Base-by-base conservation (phyloP, 1,140 invertebrate species). In the Diorhabda elongata region DNA sequence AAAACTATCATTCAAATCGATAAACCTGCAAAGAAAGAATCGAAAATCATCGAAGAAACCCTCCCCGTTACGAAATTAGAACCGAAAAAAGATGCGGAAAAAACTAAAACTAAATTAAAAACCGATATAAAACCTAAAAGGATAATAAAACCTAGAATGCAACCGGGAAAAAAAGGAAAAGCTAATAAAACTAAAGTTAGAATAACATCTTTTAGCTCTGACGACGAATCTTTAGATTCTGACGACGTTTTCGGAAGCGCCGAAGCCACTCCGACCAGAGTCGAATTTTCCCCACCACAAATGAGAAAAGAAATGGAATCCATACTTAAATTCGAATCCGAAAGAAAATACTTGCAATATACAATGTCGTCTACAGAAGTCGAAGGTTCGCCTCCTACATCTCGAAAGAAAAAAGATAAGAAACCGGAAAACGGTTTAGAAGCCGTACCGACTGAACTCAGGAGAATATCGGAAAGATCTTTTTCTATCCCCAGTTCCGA, bases 331-430 rank as follows among this genome's bases (percentile, higher is more conserved):
- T 84, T 87, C 42, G 88, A 90, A 75, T 88, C 88, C 64, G 88
- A 88, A 76, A 85, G 87, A 72, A 87, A 89, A 52, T 88, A 89
- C 73, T 80, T 88, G 67, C 88, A 88, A 8, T 88, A 89, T 77
- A 89, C 88, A 3, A 90, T 90, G 88, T 89, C 88, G 67, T 90
- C 88, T 0, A 90, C 88, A 3, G 88, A 90, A 82, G 88, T 90
- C 7, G 88, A 90, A 80, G 88, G 88, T 4, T 90, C 88, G 3
- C 88, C 88, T 2, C 88, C 88, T 2, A 87, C 88, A 70, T 88
- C 87, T 70, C 79, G 88, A 26, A 86, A 76, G 42, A 88, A 78
- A 86, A 85, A 77, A 75, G 88, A 69, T 83, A 87, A 72, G 73
- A 83, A 56, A 83, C 86, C 74, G 75, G 87, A 52, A 42, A 85